These are phyloP conservation scores for Rhopalosiphum nymphaeae DNA, from an alignment of 2,888 invertebrate species.

Conservation along the genomic window DNA sequence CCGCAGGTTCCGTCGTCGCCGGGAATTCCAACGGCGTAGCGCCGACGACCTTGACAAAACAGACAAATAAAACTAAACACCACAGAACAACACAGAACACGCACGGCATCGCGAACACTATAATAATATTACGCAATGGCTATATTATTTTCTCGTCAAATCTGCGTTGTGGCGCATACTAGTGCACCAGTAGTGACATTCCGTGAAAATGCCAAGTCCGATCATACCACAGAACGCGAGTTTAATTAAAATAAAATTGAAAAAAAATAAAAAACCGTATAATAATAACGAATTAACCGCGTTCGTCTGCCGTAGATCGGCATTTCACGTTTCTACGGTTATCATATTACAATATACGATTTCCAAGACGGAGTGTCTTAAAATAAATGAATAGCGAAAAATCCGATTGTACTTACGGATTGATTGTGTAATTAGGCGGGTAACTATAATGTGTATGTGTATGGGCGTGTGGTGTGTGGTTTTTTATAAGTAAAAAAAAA, in stretches of 20 bases:
- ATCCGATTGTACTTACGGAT: background rate
- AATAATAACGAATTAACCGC: background rate
- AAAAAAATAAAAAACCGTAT: background rate
- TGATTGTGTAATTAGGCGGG: background rate
- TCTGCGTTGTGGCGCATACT: too few species aligned
- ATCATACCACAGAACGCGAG: background rate
- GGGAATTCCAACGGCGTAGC: background rate
- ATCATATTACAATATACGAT: too few species aligned
- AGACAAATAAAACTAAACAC: background rate
- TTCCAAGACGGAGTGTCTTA: background rate
- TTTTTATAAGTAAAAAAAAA: background rate
- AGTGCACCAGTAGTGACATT: too few species aligned
- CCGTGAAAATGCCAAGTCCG: background rate
- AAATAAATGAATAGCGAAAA: background rate
- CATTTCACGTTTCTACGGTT: background rate
- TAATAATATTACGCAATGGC: background rate
- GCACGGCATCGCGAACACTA: background rate
- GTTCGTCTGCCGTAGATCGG: background rate
- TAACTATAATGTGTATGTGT: too few species aligned
- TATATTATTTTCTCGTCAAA: too few species aligned
- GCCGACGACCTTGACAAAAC: conserved; percentile 16
- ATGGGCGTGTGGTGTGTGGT: background rate
- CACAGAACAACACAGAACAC: background rate
- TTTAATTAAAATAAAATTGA: background rate
- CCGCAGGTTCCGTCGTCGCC: background rate